Percentiles rank a stretch among this genome's conserved stretches.
Evolutionary conservation across 2,113 vertebrate genomes (phyloP).

Genomic region (Struthidea cinerea): DNA sequence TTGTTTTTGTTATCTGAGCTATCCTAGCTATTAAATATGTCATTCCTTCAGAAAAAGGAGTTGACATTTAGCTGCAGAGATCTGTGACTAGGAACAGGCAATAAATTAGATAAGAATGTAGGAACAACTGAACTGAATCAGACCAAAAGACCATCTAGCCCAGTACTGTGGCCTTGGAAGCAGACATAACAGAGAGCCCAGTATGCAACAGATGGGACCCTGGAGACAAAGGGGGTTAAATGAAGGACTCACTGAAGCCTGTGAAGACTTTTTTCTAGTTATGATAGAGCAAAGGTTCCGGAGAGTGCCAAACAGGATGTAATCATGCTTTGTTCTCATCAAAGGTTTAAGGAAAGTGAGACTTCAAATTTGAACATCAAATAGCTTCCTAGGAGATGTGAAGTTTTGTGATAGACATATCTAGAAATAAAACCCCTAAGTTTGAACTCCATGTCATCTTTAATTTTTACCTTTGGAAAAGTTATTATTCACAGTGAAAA

Average conservation of each 20-base stretch:
- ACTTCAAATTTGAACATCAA: not conserved
- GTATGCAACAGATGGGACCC: not conserved
- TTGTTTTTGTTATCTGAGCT: constrained; percentile 4
- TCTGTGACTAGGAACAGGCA: not conserved
- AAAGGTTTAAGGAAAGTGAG: not conserved
- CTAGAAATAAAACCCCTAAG: not conserved
- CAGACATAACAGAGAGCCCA: not conserved
- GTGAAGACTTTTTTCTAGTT: not conserved
- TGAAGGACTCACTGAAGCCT: not conserved
- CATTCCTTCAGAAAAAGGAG: not conserved
- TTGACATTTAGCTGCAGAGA: not conserved
- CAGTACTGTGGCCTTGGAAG: not conserved
- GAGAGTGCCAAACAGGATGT: not conserved
- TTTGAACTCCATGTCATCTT: not conserved
- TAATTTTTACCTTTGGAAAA: not conserved
- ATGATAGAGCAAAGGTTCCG: not conserved
- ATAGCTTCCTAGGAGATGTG: not conserved
- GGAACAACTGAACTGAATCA: not conserved
- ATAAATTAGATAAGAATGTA: not conserved
- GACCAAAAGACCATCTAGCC: not conserved
- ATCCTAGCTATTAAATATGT: not conserved
- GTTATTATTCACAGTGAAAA: not conserved
- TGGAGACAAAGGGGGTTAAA: not conserved
- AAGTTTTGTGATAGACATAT: not conserved
- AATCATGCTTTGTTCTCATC: not conserved